These are phyloP conservation scores for Oncorhynchus mykiss DNA, from an alignment of 2,113 vertebrate genomes.

Conservation along the genomic window DNA sequence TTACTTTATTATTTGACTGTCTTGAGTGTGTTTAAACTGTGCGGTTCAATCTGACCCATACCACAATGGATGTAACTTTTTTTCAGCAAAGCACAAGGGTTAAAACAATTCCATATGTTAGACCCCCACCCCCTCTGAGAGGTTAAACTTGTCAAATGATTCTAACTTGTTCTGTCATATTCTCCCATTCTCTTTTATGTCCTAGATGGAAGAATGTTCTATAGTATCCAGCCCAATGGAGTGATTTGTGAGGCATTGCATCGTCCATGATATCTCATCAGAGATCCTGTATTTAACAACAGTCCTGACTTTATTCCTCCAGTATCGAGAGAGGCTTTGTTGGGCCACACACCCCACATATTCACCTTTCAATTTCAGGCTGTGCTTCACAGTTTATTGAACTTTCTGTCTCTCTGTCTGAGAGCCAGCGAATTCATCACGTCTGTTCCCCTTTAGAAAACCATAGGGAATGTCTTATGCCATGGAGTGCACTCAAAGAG, in stretches of 20 bases:
- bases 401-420: not conserved
- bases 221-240: not conserved
- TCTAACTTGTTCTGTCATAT: no score
- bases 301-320: not conserved
- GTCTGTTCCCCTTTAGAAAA: slow-evolving; percentile 2
- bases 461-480: not conserved
- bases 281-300: not conserved
- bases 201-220: not conserved
- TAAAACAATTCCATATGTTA: not conserved
- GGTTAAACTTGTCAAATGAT: no score
- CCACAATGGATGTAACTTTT: no score
- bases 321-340: not conserved
- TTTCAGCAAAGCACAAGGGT: no score
- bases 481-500: not conserved
- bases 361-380: slow-evolving; percentile 15
- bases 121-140: no score
- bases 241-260: not conserved
- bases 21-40: no score
- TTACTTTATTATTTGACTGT: no score
- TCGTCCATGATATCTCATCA: not conserved
- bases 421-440: not conserved
- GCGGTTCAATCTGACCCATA: no score
- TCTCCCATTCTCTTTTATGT: no score
- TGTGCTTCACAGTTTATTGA: slow-evolving; percentile 13
- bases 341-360: slow-evolving; percentile 1